Percentiles rank a stretch among this genome's conserved stretches.
These are phyloP conservation scores for Aphrocallistes beatrix DNA, from an alignment of 37 sponge, comb jelly and placozoan genomes.

Conservation along the genomic window DNA sequence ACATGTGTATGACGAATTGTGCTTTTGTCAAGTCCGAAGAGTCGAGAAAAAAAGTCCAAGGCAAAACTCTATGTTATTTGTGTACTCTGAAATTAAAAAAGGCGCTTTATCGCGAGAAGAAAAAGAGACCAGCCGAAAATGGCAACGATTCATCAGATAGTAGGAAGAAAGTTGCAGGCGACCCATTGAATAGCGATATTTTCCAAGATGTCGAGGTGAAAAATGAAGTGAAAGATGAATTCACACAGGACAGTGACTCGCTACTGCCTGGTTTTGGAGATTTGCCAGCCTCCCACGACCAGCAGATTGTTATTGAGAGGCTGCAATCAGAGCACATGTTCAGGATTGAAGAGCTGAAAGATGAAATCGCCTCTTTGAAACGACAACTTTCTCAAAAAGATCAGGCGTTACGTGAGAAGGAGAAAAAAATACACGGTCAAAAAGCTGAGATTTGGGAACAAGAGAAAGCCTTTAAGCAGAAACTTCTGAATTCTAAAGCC, in stretches of 20 bases:
- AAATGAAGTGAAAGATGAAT: neutral
- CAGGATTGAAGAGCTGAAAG: conserved; percentile 15
- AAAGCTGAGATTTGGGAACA: conserved; percentile 49
- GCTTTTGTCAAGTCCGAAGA: conserved; percentile 62
- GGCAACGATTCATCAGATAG: neutral
- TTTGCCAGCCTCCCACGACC: neutral
- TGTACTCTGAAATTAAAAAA: conserved; percentile 75
- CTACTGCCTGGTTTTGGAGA: neutral
- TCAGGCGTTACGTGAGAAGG: conserved; percentile 56
- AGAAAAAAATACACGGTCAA: conserved; percentile 52
- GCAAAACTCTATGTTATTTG: conserved; percentile 53
- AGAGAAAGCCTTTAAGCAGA: conserved; percentile 41
- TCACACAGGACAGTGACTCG: neutral
- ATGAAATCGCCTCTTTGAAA: conserved; percentile 28
- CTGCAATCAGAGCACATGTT: neutral
- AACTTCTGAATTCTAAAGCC: conserved; percentile 31
- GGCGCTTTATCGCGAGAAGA: conserved; percentile 39
- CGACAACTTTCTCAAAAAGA: conserved; percentile 54
- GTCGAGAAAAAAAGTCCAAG: conserved; percentile 59
- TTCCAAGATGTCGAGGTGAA: neutral
- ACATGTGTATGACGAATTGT: conserved; percentile 50
- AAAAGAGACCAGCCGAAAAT: neutral
- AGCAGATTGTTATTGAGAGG: neutral
- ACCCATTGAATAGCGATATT: conserved; percentile 3
- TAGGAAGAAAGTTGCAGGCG: neutral